Evolutionary conservation across 2,113 vertebrate genomes (phyloP).

Genomic region (Gadus chalcogrammus): DNA sequence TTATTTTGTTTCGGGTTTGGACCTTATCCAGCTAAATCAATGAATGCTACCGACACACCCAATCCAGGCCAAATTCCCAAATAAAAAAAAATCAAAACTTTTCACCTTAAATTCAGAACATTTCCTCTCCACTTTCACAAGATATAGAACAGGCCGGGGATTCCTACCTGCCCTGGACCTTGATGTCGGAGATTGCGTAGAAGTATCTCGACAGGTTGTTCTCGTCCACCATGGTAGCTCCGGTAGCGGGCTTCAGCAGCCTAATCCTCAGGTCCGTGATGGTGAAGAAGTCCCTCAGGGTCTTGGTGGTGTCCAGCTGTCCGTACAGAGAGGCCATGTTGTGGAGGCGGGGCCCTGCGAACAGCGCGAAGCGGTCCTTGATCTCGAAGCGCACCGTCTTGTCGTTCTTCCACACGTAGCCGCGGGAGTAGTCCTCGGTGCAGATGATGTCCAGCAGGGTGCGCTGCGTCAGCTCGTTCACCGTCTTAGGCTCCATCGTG

Average conservation of each 20-base stretch:
- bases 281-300: conserved; percentile 97
- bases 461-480: conserved; percentile 87
- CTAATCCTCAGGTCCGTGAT: conserved; percentile 95
- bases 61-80: too few species aligned
- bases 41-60: too few species aligned
- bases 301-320: conserved; percentile 97
- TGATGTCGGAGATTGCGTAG: conserved; percentile 98
- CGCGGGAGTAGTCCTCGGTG: conserved; percentile 96
- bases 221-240: conserved; percentile 94
- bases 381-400: conserved; percentile 98
- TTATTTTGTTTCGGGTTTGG: too few species aligned
- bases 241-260: conserved; percentile 91
- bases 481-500: conserved; percentile 96
- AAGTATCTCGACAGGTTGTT: conserved; percentile 94
- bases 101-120: too few species aligned
- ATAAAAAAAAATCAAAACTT: too few species aligned
- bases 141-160: background rate
- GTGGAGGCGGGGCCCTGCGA: conserved; percentile 92
- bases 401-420: conserved; percentile 92
- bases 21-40: too few species aligned
- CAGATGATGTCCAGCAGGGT: conserved; percentile 98
- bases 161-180: conserved; percentile 95
- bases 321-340: conserved; percentile 99
- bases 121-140: too few species aligned
- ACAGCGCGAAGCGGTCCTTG: conserved; percentile 96